Evolutionary conservation across 2,888 invertebrate genomes (phyloP), one percentile per base, ranked within the genome.

Genomic region (Nomada ferruginata): DNA sequence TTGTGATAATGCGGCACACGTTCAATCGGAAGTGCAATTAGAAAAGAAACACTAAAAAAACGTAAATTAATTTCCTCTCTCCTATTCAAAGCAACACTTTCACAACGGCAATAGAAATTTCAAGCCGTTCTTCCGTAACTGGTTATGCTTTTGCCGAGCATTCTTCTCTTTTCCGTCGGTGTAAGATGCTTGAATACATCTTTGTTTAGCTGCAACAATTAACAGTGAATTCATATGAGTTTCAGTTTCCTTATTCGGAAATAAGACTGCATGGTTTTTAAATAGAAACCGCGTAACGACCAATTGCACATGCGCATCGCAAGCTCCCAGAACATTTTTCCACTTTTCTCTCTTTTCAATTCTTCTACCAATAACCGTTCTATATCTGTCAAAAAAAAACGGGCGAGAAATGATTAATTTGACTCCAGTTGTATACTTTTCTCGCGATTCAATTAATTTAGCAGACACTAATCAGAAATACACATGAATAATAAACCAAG

Each of bases 221-320:
- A 15, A 18, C 18, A 36, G 44, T 36, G 23, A 5, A 1, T 65
- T 42, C 68, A 23, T 76, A 69, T 55, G 57, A 55, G 60, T 29
- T 47, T 52, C n/a, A 23, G 76, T 71, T 76, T 76, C 74, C 79
- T 79, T 76, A 76, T 83, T 82, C 78, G 53, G 73, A 78, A 82
- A 78, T 76, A 50, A 64, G 70, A 60, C 73, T 73, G 60, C 26
- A 65, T 55, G 57, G 61, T 50, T 20, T 4, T 26, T 57, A 44
- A 60, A 55, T 18, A 47, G 61, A 23, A 47, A 47, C 53, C 18
- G 47, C 57, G 70, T 74, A 47, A 29, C 44, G 61, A 52, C 69
- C 71, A 68, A 70, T 36, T 20, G 53, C 53, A 15, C 65, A 52
- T 65, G 26, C 52, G 52, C 23, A 29, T 15, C 36, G 36, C 36